Conservation (phyloP, 2,888 invertebrate species). For the Phalera bucephala region DNA sequence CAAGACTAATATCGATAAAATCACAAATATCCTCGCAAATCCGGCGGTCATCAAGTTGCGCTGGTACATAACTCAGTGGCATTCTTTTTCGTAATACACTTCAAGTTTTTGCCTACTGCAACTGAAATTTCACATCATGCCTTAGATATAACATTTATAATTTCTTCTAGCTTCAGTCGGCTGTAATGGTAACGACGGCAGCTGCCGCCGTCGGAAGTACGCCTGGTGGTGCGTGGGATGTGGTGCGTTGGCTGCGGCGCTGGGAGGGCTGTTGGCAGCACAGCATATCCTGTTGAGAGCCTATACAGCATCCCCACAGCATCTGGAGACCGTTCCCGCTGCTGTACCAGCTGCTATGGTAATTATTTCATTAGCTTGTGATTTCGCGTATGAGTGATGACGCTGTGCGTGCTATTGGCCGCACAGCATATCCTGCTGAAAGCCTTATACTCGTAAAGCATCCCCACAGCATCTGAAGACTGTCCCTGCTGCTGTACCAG, state of each 20-base stretch:
- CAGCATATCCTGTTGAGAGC: constrained; percentile 91
- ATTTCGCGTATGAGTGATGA: constrained; percentile 90
- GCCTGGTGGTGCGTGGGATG: constrained; percentile 93
- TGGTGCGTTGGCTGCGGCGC: constrained; percentile 89
- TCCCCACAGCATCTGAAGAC: constrained; percentile 93
- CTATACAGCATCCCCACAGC: constrained; percentile 89
- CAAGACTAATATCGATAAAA: too few species aligned
- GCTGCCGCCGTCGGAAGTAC: constrained; percentile 87
- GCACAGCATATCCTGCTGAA: constrained; percentile 91
- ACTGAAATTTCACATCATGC: too few species aligned
- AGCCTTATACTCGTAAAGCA: constrained; percentile 90
- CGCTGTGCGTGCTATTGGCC: constrained; percentile 89
- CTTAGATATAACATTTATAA: too few species aligned
- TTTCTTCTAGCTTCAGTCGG: constrained; percentile 59
- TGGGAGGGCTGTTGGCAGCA: constrained; percentile 90
- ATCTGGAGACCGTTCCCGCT: constrained; percentile 97
- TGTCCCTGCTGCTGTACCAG: constrained; percentile 96
- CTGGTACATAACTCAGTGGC: too few species aligned
- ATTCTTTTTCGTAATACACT: too few species aligned
- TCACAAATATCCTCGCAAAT: too few species aligned
- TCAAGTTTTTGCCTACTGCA: too few species aligned
- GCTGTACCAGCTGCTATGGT: constrained; percentile 97
- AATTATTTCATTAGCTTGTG: constrained; percentile 85
- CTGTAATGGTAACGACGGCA: constrained; percentile 60
- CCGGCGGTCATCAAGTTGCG: too few species aligned